Evolutionary conservation across 2,888 invertebrate genomes (phyloP), one percentile per base, ranked within the genome.

Genomic region (Stegana nigrithorax): DNA sequence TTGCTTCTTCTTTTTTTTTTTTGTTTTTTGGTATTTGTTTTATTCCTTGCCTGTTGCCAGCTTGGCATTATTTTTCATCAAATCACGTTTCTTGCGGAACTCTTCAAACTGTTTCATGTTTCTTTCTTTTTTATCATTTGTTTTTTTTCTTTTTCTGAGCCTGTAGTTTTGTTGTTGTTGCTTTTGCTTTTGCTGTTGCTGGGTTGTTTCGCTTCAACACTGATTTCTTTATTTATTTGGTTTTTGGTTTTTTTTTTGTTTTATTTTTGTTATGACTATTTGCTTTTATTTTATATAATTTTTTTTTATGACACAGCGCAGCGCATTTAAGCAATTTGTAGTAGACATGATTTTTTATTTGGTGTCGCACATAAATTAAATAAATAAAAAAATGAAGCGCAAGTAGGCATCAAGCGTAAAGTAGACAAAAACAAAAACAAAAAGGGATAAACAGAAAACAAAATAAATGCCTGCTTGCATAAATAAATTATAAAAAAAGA

Each of bases 341-440:
- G 66, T 72, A 70, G 68, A 73, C 70, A 63, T 61, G 68, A 66
- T 67, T 67, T n/a, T 67, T 63, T 59, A 72, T 64, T 71, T 71
- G 78, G 75, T 73, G 75, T 78, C 73, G 67, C 67, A 78, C 73
- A 74, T 74, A 74, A 78, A 78, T 74, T 74, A 74, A n/a, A n/a
- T n/a, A n/a, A n/a, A n/a, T n/a, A n/a, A n/a, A n/a, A n/a, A n/a
- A n/a, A n/a, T n/a, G n/a, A n/a, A n/a, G n/a, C n/a, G n/a, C n/a
- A n/a, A n/a, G n/a, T n/a, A n/a, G n/a, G n/a, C n/a, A n/a, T n/a
- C n/a, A n/a, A n/a, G n/a, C n/a, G n/a, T n/a, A n/a, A n/a, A n/a
- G n/a, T n/a, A n/a, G n/a, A n/a, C n/a, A n/a, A n/a, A n/a, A n/a
- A n/a, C n/a, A n/a, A n/a, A n/a, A n/a, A n/a, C n/a, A n/a, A n/a